Conservation (phyloP, 2,888 invertebrate species). For the Corbicula japonica region DNA sequence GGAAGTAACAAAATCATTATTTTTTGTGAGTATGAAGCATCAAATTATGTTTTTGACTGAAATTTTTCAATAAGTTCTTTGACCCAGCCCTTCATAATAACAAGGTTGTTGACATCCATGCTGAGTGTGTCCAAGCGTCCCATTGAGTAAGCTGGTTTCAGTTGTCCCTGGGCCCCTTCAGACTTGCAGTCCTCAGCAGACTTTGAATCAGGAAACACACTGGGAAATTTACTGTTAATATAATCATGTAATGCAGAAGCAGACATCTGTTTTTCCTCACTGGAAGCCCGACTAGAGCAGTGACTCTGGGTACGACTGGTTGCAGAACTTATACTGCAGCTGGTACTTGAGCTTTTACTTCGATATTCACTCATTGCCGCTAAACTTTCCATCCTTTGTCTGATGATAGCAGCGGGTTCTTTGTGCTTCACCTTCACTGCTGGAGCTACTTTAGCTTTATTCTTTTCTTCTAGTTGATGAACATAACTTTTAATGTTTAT, state of each 20-base stretch:
- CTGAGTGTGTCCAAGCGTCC: slow-evolving; percentile 74
- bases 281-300: slow-evolving; percentile 67
- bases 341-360: slow-evolving; percentile 56
- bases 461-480: slow-evolving; percentile 78
- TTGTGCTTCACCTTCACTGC: slow-evolving; percentile 71
- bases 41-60: slow-evolving; percentile 71
- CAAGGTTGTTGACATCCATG: slow-evolving; percentile 75
- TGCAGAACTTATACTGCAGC: slow-evolving; percentile 61
- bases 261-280: slow-evolving; percentile 70
- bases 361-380: slow-evolving; percentile 63
- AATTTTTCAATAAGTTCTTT: slow-evolving; percentile 80
- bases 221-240: slow-evolving; percentile 59
- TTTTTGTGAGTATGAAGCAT: too few species aligned
- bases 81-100: slow-evolving; percentile 83
- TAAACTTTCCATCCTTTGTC: slow-evolving; percentile 78
- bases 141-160: slow-evolving; percentile 70
- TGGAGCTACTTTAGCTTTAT: slow-evolving; percentile 60
- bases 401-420: slow-evolving; percentile 79
- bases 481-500: slow-evolving; percentile 79
- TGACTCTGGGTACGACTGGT: slow-evolving; percentile 66
- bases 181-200: slow-evolving; percentile 31
- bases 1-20: too few species aligned
- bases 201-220: slow-evolving; percentile 8
- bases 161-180: slow-evolving; percentile 7
- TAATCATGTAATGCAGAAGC: slow-evolving; percentile 50